Conservation (phyloP, 2,797 vertebrate species). For the Gobionotothen gibberifrons region DNA sequence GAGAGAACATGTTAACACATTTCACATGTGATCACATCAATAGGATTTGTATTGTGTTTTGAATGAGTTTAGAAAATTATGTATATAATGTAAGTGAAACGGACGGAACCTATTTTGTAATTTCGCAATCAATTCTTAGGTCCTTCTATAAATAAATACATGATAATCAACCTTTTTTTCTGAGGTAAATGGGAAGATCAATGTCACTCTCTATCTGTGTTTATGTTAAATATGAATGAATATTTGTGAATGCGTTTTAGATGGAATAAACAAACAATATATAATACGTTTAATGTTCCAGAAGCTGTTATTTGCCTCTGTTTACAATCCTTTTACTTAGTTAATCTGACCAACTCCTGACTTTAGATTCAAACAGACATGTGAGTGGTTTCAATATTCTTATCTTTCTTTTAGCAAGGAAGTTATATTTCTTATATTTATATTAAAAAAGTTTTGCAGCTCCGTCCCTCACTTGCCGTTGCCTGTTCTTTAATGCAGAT, state of each 20-base stretch:
- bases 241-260: neutral
- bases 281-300: neutral
- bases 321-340: neutral
- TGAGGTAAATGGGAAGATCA: neutral
- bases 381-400: neutral
- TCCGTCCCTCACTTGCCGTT: neutral
- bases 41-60: neutral
- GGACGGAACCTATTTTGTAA: neutral
- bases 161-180: neutral
- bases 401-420: neutral
- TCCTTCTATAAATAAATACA: neutral
- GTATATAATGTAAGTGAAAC: neutral
- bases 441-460: neutral
- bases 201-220: neutral
- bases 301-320: neutral
- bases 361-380: neutral
- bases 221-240: neutral
- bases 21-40: neutral
- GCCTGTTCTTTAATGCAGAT: constrained; percentile 6
- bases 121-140: neutral
- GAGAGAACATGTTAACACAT: neutral
- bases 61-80: neutral
- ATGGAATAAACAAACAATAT: neutral
- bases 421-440: neutral
- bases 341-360: neutral